phyloP scores from a whole-genome alignment of 2,797 vertebrate genomes.

The Vireo griseus region DNA sequence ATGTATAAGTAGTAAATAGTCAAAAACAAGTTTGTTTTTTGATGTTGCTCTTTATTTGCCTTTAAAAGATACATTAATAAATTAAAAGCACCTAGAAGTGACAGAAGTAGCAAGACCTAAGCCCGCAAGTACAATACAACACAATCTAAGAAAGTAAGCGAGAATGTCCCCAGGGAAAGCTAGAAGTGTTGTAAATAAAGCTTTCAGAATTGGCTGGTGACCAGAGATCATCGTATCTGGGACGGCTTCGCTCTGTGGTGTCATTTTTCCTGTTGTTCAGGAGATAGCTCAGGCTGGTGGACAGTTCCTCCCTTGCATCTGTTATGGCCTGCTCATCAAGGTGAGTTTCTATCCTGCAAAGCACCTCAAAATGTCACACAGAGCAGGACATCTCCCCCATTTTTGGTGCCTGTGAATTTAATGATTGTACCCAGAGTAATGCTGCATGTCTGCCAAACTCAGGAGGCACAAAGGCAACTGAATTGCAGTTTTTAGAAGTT shows the following conservation, averaged over 20 bases:
- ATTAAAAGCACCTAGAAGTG: slow-evolving; percentile 11
- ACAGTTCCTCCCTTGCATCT: neutral
- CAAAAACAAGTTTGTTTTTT: slow-evolving; percentile 5
- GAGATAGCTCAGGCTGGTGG: neutral
- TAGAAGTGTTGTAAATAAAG: neutral
- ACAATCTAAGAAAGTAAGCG: neutral
- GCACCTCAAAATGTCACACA: neutral
- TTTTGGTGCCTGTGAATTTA: neutral
- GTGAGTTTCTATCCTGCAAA: neutral
- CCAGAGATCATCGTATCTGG: neutral
- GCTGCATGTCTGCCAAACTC: neutral
- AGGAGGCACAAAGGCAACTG: neutral
- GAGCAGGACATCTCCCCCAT: neutral
- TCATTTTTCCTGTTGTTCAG: neutral
- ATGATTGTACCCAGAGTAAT: neutral
- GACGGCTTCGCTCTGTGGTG: neutral
- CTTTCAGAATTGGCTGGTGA: neutral
- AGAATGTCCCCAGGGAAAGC: neutral
- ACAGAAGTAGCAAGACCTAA: slow-evolving; percentile 11
- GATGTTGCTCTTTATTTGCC: slow-evolving; percentile 64
- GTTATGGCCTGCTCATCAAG: neutral
- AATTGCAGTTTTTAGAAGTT: neutral
- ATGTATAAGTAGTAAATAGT: neutral
- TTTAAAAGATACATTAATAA: slow-evolving; percentile 50
- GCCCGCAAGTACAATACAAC: neutral